A percentile compares a stretch with the other conserved stretches of the same genome.
Conservation (phyloP, 2,797 vertebrate genomes). For the Gallirallus australis region DNA sequence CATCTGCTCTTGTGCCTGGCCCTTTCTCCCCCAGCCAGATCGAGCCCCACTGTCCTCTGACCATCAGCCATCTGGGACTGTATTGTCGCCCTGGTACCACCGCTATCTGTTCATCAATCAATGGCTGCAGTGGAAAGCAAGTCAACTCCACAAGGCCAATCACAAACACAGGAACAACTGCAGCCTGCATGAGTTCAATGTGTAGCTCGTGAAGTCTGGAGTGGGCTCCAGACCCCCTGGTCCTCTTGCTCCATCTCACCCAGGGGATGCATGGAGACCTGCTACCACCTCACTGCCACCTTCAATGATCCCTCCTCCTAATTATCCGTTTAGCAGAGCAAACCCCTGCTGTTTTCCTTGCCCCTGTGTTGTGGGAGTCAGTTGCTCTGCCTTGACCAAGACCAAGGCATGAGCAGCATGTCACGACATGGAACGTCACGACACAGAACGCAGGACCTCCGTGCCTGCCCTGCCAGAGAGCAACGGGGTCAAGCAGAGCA, state of each 20-base stretch:
- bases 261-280: no score
- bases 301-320: background rate
- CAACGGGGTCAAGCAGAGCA: accelerated
- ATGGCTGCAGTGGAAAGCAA: background rate
- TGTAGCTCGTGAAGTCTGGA: background rate
- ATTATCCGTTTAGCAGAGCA: background rate
- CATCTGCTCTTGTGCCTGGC: accelerated
- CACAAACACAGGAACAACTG: background rate
- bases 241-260: no score
- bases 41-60: no score
- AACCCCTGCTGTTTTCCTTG: accelerated
- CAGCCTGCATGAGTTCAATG: accelerated
- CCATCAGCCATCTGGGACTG: no score
- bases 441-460: background rate
- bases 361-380: accelerated
- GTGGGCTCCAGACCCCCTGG: background rate
- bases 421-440: background rate
- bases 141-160: accelerated
- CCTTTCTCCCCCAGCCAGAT: background rate
- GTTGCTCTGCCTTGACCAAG: background rate
- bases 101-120: no score
- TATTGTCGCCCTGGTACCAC: no score
- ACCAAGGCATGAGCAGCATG: background rate
- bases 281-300: background rate
- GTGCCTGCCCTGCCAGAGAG: accelerated